These are phyloP conservation scores for Calonectris borealis DNA, from an alignment of 2,113 vertebrate genomes.

Conservation along the genomic window DNA sequence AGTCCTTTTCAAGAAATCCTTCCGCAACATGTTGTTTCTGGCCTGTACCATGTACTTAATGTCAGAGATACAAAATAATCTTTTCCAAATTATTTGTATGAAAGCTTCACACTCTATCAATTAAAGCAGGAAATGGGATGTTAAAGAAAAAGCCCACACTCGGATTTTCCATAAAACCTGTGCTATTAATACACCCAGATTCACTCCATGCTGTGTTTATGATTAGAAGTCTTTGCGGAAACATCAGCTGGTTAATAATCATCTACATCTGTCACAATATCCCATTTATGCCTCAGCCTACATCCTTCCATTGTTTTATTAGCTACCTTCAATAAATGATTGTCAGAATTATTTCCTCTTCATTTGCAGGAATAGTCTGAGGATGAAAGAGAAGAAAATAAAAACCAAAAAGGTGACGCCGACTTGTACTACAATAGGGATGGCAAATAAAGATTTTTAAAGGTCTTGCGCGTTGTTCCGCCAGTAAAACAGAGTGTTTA, in stretches of 20 bases:
- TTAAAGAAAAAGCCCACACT: constrained; percentile 10
- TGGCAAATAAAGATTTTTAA: not conserved
- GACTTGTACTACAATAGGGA: not conserved
- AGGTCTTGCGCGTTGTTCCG: fast-evolving
- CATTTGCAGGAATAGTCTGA: not conserved
- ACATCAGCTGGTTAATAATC: constrained; percentile 58
- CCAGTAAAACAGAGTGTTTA: not conserved
- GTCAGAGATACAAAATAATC: not conserved
- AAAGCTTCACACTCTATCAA: constrained; percentile 40
- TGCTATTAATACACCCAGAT: constrained; percentile 38
- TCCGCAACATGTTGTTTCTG: not conserved
- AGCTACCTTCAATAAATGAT: constrained; percentile 35
- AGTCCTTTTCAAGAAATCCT: not conserved
- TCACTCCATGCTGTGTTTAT: not conserved
- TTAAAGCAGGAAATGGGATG: constrained; percentile 44
- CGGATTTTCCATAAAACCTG: constrained; percentile 27
- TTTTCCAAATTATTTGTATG: constrained; percentile 24
- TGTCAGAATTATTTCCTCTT: constrained; percentile 54
- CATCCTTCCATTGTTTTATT: constrained; percentile 61
- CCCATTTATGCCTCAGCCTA: constrained; percentile 44
- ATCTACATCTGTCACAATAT: constrained; percentile 53
- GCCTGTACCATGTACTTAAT: not conserved
- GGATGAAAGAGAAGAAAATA: not conserved
- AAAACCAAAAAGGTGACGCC: not conserved
- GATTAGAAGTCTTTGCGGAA: constrained; percentile 36